Evolutionary conservation across 1,140 invertebrate genomes (phyloP).

Genomic region (Tigriopus japonicus): DNA sequence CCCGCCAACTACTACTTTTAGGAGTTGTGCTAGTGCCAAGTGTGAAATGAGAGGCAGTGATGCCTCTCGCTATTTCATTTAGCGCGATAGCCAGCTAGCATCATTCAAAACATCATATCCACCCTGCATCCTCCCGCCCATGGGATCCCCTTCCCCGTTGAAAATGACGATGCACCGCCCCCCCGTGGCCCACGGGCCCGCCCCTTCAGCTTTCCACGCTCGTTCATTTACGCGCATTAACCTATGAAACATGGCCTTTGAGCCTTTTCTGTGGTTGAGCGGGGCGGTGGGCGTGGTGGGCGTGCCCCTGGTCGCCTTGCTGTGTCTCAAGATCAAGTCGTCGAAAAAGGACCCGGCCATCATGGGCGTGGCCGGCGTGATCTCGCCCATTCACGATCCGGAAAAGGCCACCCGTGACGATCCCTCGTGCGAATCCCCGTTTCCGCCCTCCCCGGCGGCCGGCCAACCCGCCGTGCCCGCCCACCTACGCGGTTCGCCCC

Average conservation of each 20-base stretch:
- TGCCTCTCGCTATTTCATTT: no score
- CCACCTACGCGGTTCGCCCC: background rate
- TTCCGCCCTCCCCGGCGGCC: background rate
- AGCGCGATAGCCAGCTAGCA: no score
- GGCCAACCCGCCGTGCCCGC: background rate
- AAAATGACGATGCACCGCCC: no score
- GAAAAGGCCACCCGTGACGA: background rate
- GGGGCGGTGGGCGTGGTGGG: background rate
- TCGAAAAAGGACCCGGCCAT: background rate
- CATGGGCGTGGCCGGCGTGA: background rate
- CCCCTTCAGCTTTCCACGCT: background rate
- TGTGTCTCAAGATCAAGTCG: constrained; percentile 9
- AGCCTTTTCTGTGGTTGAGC: background rate
- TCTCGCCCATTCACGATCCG: background rate
- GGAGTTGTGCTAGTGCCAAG: no score
- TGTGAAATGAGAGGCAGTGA: no score
- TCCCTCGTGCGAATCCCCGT: background rate
- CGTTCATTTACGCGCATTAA: background rate
- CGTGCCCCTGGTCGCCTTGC: background rate
- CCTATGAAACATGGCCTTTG: background rate
- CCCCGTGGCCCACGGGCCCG: no score
- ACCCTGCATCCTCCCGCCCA: no score
- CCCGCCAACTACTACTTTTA: no score
- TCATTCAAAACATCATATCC: no score
- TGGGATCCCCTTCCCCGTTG: no score